These are phyloP conservation scores for Enteromius trimaculatus DNA, from an alignment of 2,797 vertebrate genomes.

Conservation along the genomic window DNA sequence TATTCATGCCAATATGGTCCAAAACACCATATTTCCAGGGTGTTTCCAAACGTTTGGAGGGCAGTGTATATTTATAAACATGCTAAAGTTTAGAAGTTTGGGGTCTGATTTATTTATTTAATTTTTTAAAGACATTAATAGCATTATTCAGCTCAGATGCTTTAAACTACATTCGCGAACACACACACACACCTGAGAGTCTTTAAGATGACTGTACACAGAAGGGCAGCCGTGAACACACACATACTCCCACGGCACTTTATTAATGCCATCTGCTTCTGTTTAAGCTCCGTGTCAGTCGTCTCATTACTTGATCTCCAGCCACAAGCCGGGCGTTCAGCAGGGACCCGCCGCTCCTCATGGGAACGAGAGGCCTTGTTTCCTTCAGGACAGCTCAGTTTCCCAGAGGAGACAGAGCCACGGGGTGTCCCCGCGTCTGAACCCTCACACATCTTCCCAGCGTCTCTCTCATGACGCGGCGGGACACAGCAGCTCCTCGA, in stretches of 20 bases:
- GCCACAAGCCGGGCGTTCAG: constrained; percentile 67
- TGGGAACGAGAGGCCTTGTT: constrained; percentile 63
- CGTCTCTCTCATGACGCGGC: constrained; percentile 65
- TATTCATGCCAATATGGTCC: no score
- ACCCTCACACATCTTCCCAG: constrained; percentile 59
- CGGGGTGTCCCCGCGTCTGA: constrained; percentile 54
- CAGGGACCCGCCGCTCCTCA: constrained; percentile 58
- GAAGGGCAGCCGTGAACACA: constrained; percentile 18
- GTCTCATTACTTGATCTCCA: constrained; percentile 66
- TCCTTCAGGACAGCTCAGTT: constrained; percentile 63
- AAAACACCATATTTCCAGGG: no score
- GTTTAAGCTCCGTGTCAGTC: constrained; percentile 70
- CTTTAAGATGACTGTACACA: constrained; percentile 33
- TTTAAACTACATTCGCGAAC: neutral
- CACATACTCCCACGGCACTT: constrained; percentile 60
- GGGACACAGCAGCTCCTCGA: constrained; percentile 65
- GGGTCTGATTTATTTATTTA: no score
- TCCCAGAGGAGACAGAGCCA: constrained; percentile 57
- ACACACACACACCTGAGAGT: constrained; percentile 39
- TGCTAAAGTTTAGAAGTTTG: no score
- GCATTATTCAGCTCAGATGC: no score
- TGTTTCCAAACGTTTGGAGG: no score
- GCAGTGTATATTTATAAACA: no score
- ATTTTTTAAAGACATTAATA: no score
- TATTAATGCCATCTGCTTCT: constrained; percentile 78